Evolutionary conservation across 2,888 invertebrate species (phyloP), one percentile per base, ranked within the genome.

Genomic region (Caenorhabditis angaria): DNA sequence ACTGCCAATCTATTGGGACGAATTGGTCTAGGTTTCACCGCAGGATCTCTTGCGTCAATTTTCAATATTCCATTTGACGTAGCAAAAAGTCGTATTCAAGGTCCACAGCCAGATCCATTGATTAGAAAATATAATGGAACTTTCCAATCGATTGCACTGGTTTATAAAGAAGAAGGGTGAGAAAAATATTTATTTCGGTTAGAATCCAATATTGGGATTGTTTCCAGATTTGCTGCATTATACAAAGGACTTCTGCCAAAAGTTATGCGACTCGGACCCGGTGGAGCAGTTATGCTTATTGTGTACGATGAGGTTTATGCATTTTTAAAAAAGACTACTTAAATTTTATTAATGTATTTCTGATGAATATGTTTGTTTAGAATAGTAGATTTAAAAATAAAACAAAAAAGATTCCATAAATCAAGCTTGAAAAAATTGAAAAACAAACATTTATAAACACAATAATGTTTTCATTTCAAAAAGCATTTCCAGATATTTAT

Each of bases 41-140:
- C 95, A 14, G 96, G 95, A 2, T 93, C 93, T 0, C 88, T 95
- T 41, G 95, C 93, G 10, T 95, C 94, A 5, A 91, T 92, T 80
- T 90, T 93, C 56, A 96, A 96, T 88, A 95, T 95, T 89, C 96
- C 96, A 6, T 95, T 95, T 88, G 96, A 96, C 88, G 96, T 96
- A 29, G 96, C 94, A 27, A 96, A 96, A 89, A 94, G 94, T 81
- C 91, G 96, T 62, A 96, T 96, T 81, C 96, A 96, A 88, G 95
- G 73, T 65, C 83, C 83, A n/a, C 82, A 84, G 58, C 82, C 90
- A 1, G 89, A 77, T 62, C 72, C 76, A 12, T 54, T 67, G 18
- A 27, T 47, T 28, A 55, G 93, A 57, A 94, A 94, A 87, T 96
- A 96, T 87, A 91, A 90, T 41, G 91, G 92, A 25, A 94, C 94